phyloP scores from a whole-genome alignment of 2,113 vertebrate genomes.

The Bos indicus region DNA sequence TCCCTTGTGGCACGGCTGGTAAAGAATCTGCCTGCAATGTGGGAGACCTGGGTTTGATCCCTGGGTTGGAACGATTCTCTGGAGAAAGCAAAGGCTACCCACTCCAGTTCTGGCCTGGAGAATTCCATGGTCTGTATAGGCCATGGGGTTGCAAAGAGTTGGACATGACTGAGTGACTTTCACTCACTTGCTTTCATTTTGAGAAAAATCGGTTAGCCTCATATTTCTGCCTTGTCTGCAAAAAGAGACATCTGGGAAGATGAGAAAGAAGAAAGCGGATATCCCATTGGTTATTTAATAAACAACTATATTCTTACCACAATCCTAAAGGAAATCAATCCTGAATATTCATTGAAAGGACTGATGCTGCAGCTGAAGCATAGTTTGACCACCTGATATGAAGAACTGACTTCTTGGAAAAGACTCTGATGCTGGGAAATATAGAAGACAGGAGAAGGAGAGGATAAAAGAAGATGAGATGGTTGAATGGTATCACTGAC shows the following conservation, averaged over 20 bases:
- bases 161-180: not conserved
- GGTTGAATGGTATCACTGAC: not conserved
- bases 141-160: not conserved
- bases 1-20: not conserved
- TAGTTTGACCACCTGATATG: not conserved
- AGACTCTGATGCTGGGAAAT: not conserved
- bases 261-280: not conserved
- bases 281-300: not conserved
- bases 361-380: not conserved
- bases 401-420: not conserved
- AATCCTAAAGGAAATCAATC: not conserved
- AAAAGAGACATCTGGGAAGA: not conserved
- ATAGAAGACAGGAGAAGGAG: not conserved
- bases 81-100: not conserved
- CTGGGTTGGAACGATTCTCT: not conserved
- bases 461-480: not conserved
- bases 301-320: not conserved
- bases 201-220: not conserved
- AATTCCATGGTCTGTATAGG: not conserved
- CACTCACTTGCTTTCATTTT: not conserved
- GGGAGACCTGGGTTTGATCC: not conserved
- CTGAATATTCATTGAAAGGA: not conserved
- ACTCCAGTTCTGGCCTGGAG: not conserved
- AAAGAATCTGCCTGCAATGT: not conserved
- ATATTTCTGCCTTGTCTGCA: not conserved